Percentiles rank a stretch among this genome's conserved stretches.
Evolutionary conservation across 2,888 invertebrate genomes (phyloP).

Genomic region (Copidosoma aretas): DNA sequence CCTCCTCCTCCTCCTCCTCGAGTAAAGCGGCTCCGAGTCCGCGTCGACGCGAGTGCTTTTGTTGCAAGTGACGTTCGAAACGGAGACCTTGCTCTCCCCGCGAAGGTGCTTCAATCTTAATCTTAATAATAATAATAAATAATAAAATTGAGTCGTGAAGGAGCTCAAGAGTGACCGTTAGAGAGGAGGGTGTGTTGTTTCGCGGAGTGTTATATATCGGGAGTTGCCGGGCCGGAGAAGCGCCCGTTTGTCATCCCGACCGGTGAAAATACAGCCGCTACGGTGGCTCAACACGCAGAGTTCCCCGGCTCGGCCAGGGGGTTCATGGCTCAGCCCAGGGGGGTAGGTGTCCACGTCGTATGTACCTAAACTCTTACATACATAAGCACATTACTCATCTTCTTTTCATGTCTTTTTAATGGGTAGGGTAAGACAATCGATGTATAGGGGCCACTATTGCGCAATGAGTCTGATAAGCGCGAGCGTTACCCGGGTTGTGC

Average conservation of each 20-base stretch:
- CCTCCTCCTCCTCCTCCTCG: neutral
- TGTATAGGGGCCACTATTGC: too few relatives aligned
- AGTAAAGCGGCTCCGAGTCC: neutral
- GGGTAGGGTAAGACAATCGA: too few relatives aligned
- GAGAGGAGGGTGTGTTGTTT: neutral
- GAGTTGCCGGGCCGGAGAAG: neutral
- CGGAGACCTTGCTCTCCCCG: neutral
- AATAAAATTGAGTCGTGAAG: neutral
- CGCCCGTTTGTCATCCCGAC: slow-evolving; percentile 49
- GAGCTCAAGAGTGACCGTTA: neutral
- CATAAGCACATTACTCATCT: neutral
- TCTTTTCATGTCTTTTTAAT: neutral
- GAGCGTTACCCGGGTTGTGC: too few relatives aligned
- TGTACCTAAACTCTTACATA: too few relatives aligned
- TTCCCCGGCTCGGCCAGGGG: slow-evolving; percentile 75
- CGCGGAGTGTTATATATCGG: neutral
- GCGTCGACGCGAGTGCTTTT: neutral
- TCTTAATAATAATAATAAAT: too few relatives aligned
- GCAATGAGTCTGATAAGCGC: too few relatives aligned
- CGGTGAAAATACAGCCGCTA: slow-evolving; percentile 64
- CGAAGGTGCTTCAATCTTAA: neutral
- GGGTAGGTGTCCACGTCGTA: slow-evolving; percentile 41
- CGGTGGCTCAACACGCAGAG: slow-evolving; percentile 67
- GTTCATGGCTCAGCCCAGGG: slow-evolving; percentile 91
- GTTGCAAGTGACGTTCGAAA: neutral